These are phyloP conservation scores for Sebastes ruberrimus DNA, from an alignment of 2,797 vertebrate species.

Conservation along the genomic window DNA sequence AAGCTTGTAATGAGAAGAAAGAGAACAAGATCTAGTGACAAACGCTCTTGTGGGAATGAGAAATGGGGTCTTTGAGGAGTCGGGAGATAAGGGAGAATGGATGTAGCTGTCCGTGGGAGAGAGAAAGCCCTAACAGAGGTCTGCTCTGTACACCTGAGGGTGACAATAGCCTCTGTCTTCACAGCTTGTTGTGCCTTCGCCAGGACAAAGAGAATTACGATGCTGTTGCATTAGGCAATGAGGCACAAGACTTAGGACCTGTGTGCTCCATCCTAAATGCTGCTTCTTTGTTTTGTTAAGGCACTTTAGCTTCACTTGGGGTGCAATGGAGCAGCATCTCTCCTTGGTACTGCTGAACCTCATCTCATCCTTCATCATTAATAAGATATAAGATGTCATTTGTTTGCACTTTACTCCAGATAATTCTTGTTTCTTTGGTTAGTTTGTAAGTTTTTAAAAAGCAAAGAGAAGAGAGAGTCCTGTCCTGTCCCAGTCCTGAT, in stretches of 20 bases:
- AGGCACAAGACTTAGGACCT: neutral
- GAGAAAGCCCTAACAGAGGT: constrained; percentile 1
- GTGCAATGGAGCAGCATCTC: neutral
- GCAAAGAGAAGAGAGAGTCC: neutral
- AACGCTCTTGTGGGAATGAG: constrained; percentile 57
- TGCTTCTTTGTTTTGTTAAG: constrained; percentile 16
- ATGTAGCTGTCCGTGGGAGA: constrained; percentile 35
- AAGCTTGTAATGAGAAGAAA: constrained; percentile 84
- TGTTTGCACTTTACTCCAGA: neutral
- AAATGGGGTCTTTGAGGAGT: constrained; percentile 50
- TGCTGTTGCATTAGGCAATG: neutral
- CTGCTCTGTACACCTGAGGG: constrained; percentile 21
- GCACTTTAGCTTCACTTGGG: neutral
- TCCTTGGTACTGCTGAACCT: neutral
- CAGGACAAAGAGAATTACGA: constrained; percentile 5
- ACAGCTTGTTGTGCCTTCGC: constrained; percentile 4
- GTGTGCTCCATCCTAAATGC: neutral
- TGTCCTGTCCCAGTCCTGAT: neutral
- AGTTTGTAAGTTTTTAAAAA: neutral
- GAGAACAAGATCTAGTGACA: constrained; percentile 59
- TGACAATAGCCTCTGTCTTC: constrained; percentile 37
- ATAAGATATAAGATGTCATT: neutral
- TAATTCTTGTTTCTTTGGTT: neutral
- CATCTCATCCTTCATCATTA: neutral
- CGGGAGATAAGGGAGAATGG: constrained; percentile 53